Evolutionary conservation across 2,113 vertebrate species (phyloP), one percentile per base, ranked within the genome.

Genomic region (Bubo scandiacus): DNA sequence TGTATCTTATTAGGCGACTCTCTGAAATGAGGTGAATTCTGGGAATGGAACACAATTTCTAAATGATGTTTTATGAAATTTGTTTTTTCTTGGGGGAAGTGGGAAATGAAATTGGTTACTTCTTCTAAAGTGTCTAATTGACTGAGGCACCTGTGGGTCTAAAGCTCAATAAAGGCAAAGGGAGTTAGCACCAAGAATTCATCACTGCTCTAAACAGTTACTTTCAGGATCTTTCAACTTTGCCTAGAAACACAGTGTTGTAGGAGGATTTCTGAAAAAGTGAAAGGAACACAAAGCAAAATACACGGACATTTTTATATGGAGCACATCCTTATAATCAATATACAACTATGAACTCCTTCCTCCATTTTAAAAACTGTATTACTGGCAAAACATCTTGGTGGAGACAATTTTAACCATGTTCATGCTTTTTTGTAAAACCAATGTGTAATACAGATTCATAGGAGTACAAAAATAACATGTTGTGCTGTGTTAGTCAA

Each of bases 21-120:
- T 58, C 29, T 81, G 62, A 42, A 80, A 51, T 55, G 4, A 81
- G 21, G 20, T 67, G 52, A 89, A 30, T 86, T 81, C 34, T 67
- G 61, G 30, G 80, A 49, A 21, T 18, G 27, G 72, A 54, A 29
- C 12, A 22, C 10, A 10, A n/a, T 45, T 85, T 63, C 25, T 51
- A 45, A 40, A 34, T 0, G 0, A 21, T 20, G 36, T 38, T 74
- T 52, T 47, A 32, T n/a, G 36, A 52, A 30, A 19, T 4, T 2
- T 38, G 8, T 18, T 55, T 38, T 49, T 10, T n/a, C 10, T 30
- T 42, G 38, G 6, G 15, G 8, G 15, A 5, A 4, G 5, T 12
- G 12, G 19, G 34, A 5, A 52, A 30, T 38, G 8, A 67, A 67
- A 26, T 12, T 30, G 38, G 45, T 51, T 71, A 5, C 12, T 29